Evolutionary conservation across 2,113 vertebrate species (phyloP).

Genomic region (Saccopteryx bilineata): DNA sequence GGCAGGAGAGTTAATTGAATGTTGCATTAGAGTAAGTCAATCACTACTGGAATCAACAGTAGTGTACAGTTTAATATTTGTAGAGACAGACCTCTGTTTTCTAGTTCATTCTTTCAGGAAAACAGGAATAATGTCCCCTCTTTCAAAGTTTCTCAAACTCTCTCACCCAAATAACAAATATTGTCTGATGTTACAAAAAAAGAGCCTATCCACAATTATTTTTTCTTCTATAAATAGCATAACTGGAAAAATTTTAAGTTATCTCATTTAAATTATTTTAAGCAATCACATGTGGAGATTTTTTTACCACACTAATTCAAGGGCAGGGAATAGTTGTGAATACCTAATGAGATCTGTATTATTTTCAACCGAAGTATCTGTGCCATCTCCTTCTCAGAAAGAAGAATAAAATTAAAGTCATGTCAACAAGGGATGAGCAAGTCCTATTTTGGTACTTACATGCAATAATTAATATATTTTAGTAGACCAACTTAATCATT

Average conservation of each 20-base stretch:
- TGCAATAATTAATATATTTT: background rate
- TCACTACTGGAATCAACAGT: background rate
- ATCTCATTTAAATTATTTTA: constrained; percentile 38
- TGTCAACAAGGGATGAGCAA: background rate
- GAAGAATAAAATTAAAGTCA: constrained; percentile 34
- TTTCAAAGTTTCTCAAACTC: background rate
- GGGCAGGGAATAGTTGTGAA: background rate
- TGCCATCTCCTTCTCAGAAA: background rate
- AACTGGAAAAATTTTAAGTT: constrained; percentile 22
- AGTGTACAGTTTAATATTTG: background rate
- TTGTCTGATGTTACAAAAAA: background rate
- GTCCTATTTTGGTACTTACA: background rate
- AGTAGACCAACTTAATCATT: background rate
- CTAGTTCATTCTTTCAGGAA: constrained; percentile 39
- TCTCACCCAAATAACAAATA: background rate
- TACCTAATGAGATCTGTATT: background rate
- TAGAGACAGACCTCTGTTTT: background rate
- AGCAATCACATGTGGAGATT: background rate
- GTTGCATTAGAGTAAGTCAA: background rate
- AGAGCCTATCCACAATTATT: background rate
- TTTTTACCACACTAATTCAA: constrained; percentile 39
- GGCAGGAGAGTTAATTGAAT: background rate
- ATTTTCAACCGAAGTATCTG: constrained; percentile 6
- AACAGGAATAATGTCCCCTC: background rate
- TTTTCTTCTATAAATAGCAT: constrained; percentile 1